Conservation (phyloP, 2,113 vertebrate species). For the Puntigrus tetrazona region DNA sequence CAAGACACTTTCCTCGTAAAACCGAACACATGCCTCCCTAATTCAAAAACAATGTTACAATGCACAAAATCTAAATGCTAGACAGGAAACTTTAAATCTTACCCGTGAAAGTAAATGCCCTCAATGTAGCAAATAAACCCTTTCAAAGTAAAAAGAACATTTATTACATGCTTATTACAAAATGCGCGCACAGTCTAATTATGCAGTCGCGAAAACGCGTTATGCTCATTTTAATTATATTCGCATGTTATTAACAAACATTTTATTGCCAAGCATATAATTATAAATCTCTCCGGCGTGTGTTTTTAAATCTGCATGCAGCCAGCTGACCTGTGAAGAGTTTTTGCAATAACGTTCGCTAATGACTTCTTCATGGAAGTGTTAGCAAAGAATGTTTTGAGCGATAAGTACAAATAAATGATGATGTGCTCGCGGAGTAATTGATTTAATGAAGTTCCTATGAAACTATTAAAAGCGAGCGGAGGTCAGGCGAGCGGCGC, state of each 20-base stretch:
- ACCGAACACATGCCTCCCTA: slow-evolving; percentile 29
- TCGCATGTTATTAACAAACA: background rate
- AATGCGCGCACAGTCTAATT: background rate
- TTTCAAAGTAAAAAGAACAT: background rate
- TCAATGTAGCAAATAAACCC: background rate
- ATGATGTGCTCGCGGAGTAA: slow-evolving; percentile 86
- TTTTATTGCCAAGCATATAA: background rate
- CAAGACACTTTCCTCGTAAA: slow-evolving; percentile 4
- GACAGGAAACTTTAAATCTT: slow-evolving; percentile 3
- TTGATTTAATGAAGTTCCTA: slow-evolving; percentile 95
- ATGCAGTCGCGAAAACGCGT: background rate
- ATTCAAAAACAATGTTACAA: slow-evolving; percentile 35
- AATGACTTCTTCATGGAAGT: slow-evolving; percentile 75
- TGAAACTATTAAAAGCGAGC: slow-evolving; percentile 87
- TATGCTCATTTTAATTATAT: background rate
- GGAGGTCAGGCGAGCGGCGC: slow-evolving; percentile 84
- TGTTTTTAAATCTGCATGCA: background rate
- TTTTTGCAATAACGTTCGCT: slow-evolving; percentile 36
- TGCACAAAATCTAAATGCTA: slow-evolving; percentile 5
- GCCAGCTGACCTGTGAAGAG: background rate
- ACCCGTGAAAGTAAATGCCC: background rate
- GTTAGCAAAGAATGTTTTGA: slow-evolving; percentile 73
- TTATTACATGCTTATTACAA: too few species aligned
- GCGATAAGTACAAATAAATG: slow-evolving; percentile 85
- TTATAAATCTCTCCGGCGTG: background rate